Percentiles rank a stretch among this genome's conserved stretches.
Evolutionary conservation across 92 coral and sea anemone genomes (phyloP).

Genomic region (Actinernus sp.): DNA sequence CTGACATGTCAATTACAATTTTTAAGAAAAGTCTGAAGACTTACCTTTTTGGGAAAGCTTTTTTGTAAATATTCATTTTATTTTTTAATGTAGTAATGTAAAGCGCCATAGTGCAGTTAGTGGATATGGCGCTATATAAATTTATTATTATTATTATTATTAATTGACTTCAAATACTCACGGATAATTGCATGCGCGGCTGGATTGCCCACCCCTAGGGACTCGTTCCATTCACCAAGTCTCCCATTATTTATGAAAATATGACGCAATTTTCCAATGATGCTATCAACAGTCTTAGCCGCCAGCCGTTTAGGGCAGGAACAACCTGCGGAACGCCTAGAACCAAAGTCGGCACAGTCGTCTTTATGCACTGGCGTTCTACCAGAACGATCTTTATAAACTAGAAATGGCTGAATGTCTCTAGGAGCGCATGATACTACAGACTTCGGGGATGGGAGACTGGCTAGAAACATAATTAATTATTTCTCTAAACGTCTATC

Average conservation of each 20-base stretch:
- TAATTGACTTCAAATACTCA: slow-evolving; percentile 16
- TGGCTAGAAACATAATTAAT: background rate
- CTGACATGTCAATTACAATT: too few relatives aligned
- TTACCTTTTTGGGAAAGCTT: too few relatives aligned
- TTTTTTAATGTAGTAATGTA: too few relatives aligned
- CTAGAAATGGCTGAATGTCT: slow-evolving; percentile 5
- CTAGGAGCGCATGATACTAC: slow-evolving; percentile 1
- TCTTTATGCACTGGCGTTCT: background rate
- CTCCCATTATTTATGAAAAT: background rate
- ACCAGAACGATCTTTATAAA: slow-evolving; percentile 5
- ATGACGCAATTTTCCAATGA: slow-evolving; percentile 4
- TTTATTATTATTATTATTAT: too few relatives aligned
- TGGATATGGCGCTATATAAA: too few relatives aligned
- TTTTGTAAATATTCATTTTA: too few relatives aligned
- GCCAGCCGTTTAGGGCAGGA: slow-evolving; percentile 1
- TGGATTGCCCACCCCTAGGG: background rate
- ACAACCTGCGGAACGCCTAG: background rate
- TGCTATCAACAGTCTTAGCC: slow-evolving; percentile 1
- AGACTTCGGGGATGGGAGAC: slow-evolving; percentile 13
- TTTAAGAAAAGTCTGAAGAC: too few relatives aligned
- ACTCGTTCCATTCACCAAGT: background rate
- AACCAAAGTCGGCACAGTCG: background rate
- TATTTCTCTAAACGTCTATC: too few relatives aligned
- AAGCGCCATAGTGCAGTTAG: too few relatives aligned
- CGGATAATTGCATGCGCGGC: slow-evolving; percentile 4